Evolutionary conservation across 2,797 vertebrate species (phyloP), one percentile per base, ranked within the genome.

Genomic region (Acrossocheilus wenchowensis): DNA sequence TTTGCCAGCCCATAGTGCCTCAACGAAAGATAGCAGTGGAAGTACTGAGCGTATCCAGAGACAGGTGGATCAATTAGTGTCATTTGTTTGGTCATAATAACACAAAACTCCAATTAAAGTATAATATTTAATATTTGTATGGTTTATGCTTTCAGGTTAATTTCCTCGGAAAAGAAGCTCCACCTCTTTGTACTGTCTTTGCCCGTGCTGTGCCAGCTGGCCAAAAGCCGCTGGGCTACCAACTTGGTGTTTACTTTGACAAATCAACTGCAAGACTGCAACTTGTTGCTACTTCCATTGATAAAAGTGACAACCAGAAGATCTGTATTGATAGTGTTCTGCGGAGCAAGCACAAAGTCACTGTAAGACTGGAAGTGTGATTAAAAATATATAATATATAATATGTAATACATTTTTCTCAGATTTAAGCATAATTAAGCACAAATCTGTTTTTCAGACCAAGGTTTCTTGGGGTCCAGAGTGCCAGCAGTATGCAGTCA

Each of bases 401-500:
- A 1, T 30, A 30, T 30, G 2, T 30, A 30, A 30, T 30, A 30
- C 30, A 30, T 54, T 54, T 3, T 54, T 54, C 52, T 54, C 52
- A 19, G 2, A 1, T 21, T 54, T 21, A 21, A 19, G 0, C 6
- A 19, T 52, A 52, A 19, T 52, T 52, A 2, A 21, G n/a, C 60
- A 12, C 2, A 5, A 5, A 26, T 62, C n/a, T 64, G n/a, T 64
- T 1, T 19, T 71, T 81, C n/a, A 97, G 97, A 92, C 94, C 80
- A 96, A 93, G 88, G 0, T 97, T 88, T 92, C 93, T 64, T 97
- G 96, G 96, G 97, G 96, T 5, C 23, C 26, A 87, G 93, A 96
- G 50, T 97, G 97, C 92, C 94, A 94, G 89, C 88, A 96, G 45
- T 97, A 96, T 87, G 87, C 91, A 64, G 85, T 94, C 30, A 89